Evolutionary conservation across 2,113 vertebrate species (phyloP).

Genomic region (Lepisosteus oculatus): DNA sequence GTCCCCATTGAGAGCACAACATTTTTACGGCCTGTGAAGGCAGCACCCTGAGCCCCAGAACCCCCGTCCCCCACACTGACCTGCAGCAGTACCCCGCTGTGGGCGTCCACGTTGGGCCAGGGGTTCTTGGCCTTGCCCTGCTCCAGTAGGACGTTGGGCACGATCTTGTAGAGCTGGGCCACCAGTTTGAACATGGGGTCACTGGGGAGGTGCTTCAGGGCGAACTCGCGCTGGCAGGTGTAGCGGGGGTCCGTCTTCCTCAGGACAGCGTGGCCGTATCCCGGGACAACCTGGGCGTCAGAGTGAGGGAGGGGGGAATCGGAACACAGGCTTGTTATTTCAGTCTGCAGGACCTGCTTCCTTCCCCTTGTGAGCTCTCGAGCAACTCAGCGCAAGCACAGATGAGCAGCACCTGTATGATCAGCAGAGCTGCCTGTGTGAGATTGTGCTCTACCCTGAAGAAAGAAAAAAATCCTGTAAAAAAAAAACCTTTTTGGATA

Average conservation of each 20-base stretch:
- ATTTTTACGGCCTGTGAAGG: no score
- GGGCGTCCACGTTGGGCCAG: constrained; percentile 96
- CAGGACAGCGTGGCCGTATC: constrained; percentile 89
- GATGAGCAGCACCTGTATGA: background rate
- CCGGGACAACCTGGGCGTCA: constrained; percentile 78
- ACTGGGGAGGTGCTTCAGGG: constrained; percentile 89
- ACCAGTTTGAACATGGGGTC: constrained; percentile 93
- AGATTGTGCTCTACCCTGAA: no score
- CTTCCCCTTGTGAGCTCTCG: no score
- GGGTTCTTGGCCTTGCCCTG: constrained; percentile 98
- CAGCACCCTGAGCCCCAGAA: no score
- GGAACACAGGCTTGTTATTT: no score
- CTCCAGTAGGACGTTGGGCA: constrained; percentile 89
- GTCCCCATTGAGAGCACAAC: no score
- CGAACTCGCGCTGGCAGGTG: constrained; percentile 89
- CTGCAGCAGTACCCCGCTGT: constrained; percentile 95
- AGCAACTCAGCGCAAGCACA: no score
- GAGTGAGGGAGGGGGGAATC: no score
- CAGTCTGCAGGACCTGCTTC: no score
- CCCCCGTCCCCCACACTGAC: constrained; percentile 52
- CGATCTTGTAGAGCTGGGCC: constrained; percentile 93
- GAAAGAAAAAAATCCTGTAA: no score
- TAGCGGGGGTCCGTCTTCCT: constrained; percentile 93
- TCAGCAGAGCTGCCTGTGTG: background rate
- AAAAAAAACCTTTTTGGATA: no score